Conservation (phyloP, 2,797 vertebrate species). For the Nannoperca australis region DNA sequence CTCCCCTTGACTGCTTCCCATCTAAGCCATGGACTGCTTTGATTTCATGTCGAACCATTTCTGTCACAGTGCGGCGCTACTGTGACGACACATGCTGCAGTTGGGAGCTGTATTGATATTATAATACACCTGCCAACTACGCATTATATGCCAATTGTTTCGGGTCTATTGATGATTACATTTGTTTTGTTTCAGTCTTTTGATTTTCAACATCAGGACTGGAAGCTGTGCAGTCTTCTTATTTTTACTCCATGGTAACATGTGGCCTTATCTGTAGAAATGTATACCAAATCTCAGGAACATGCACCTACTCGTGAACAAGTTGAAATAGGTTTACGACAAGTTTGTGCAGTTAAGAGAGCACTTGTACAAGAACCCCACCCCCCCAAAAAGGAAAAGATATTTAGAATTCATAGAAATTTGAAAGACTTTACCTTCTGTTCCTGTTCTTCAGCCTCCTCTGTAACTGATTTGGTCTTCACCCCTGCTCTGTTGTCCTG, state of each 20-base stretch:
- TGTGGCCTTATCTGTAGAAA: background rate
- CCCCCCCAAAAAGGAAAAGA: no score
- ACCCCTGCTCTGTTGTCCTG: conserved; percentile 63
- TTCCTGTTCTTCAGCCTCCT: conserved; percentile 87
- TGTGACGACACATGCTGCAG: background rate
- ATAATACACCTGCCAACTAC: background rate
- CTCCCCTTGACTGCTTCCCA: background rate
- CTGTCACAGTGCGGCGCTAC: background rate
- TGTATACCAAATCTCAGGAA: background rate
- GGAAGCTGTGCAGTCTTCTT: background rate
- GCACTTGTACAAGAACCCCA: background rate
- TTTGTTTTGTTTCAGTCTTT: background rate
- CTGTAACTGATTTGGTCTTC: conserved; percentile 76
- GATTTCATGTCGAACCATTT: background rate
- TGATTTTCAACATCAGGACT: background rate
- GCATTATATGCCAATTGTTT: background rate
- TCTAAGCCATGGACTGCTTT: background rate
- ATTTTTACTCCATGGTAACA: background rate
- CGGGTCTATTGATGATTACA: background rate
- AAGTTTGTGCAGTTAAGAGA: background rate
- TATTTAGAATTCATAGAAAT: background rate
- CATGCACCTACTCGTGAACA: background rate
- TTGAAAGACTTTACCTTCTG: conserved; percentile 70
- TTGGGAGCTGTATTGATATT: background rate
- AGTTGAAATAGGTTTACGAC: background rate